Base-by-base conservation (phyloP, 2,888 invertebrate genomes). In the Thera obeliscata region DNA sequence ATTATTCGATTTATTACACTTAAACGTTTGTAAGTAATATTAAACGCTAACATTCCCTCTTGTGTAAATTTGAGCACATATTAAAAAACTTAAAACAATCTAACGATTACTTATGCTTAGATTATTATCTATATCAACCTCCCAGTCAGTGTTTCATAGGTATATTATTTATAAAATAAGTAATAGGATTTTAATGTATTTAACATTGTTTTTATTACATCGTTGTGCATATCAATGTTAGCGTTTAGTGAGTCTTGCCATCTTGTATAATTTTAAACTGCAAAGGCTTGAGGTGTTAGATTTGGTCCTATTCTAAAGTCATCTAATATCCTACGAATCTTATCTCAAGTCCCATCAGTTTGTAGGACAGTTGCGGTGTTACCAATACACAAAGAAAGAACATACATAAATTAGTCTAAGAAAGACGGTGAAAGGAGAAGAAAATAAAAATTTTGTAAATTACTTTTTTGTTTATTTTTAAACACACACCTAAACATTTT, bases 201-300 rank as follows among this genome's bases (percentile, higher is more conserved):
- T 4, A 60, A 41, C 41, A 56, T 41, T n/a, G 49, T 64, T 48
- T 36, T 36, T 61, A 50, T 22, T 56, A 72, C 75, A 72, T 73
- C 56, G 69, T 64, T 63, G 68, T 80, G 70, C 81, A 81, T 82
- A 81, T 22, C 77, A 87, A 91, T 92, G 93, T 93, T 93, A 93
- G 93, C 93, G 93, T 93, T 93, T 92, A 90, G 85, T 87, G 86
- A 89, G 81, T 89, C 91, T 91, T 92, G 92, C 92, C 92, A 91
- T 90, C 85, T 88, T 84, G 79, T 87, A 86, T 87, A 84, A 82
- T 89, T 87, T 87, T 81, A 81, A 86, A 84, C 83, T 79, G 78
- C 76, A 75, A 79, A 77, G 83, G 77, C 81, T 86, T 83, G 76
- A 74, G 78, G 77, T 75, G 68, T 61, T 50, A 64, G 67, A 43